phyloP scores from a whole-genome alignment of 2,797 vertebrate species.

The Chaetophractus vellerosus region DNA sequence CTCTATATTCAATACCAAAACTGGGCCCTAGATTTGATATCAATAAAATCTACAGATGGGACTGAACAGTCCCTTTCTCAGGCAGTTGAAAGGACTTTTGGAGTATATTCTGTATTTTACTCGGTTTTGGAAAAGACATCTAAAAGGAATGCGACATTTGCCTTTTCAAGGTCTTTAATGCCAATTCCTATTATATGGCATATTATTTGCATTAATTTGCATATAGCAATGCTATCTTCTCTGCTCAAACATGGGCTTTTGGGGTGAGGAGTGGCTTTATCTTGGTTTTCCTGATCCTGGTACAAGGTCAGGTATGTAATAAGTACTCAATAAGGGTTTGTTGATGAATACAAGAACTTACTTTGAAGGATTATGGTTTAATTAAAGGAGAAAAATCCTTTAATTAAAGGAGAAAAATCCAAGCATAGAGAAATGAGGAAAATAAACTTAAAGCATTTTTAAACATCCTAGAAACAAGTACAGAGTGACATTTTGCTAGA shows the following conservation, averaged over 20 bases:
- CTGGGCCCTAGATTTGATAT: neutral
- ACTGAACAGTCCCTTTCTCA: neutral
- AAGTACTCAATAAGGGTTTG: neutral
- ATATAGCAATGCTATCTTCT: neutral
- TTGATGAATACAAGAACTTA: neutral
- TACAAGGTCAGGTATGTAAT: neutral
- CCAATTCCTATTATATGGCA: neutral
- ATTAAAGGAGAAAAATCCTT: constrained; percentile 18
- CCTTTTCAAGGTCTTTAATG: neutral
- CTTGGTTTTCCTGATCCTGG: neutral
- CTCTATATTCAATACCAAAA: neutral
- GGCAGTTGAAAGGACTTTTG: neutral
- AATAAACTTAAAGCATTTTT: neutral
- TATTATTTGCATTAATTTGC: neutral
- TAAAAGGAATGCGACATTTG: neutral
- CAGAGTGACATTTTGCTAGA: neutral
- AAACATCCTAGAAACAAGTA: neutral
- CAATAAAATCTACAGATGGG: neutral
- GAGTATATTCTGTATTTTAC: neutral
- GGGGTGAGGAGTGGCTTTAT: too few species aligned
- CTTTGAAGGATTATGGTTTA: neutral
- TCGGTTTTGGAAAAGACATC: neutral
- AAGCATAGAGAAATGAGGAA: neutral
- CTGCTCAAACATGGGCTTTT: neutral
- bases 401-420: constrained; percentile 22